phyloP scores from a whole-genome alignment of 2,888 invertebrate genomes.

The Podabrus alpinus region DNA sequence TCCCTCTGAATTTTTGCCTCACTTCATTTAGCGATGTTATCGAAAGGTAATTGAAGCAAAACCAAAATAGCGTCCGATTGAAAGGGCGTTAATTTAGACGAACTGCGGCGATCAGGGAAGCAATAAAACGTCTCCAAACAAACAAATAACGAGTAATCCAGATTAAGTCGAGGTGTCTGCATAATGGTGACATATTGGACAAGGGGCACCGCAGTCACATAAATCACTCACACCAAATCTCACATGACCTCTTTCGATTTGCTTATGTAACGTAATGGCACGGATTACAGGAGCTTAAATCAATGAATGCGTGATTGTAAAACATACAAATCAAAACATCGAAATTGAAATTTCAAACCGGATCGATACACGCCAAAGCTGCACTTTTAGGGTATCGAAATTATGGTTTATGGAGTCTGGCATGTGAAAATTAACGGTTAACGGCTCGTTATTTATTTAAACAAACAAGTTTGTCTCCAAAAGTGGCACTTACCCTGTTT shows the following conservation, averaged over 20 bases:
- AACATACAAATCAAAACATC: not conserved
- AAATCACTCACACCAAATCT: constrained; percentile 33
- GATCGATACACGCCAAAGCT: not conserved
- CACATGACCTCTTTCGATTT: constrained; percentile 23
- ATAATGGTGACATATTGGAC: constrained; percentile 48
- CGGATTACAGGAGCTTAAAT: not conserved
- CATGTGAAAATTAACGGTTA: not conserved
- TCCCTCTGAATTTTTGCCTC: not conserved
- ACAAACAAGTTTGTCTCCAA: not conserved
- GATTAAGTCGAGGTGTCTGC: constrained; percentile 41
- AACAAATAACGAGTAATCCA: constrained; percentile 42
- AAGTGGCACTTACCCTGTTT: not conserved
- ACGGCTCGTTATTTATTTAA: not conserved
- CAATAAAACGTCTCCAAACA: constrained; percentile 40
- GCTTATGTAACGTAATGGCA: constrained; percentile 9
- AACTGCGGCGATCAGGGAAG: constrained; percentile 36
- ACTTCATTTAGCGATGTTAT: not conserved
- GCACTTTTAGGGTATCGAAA: not conserved
- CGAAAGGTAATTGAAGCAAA: constrained; percentile 4
- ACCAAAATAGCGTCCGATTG: constrained; percentile 25
- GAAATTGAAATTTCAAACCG: not conserved
- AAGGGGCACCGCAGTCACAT: constrained; percentile 35
- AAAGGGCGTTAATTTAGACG: constrained; percentile 36
- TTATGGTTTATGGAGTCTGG: not conserved
- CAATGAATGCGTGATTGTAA: not conserved